A percentile compares a stretch with the other conserved stretches of the same genome.
These are phyloP conservation scores for Dissostichus mawsoni DNA, from an alignment of 2,113 vertebrate species.

Conservation along the genomic window DNA sequence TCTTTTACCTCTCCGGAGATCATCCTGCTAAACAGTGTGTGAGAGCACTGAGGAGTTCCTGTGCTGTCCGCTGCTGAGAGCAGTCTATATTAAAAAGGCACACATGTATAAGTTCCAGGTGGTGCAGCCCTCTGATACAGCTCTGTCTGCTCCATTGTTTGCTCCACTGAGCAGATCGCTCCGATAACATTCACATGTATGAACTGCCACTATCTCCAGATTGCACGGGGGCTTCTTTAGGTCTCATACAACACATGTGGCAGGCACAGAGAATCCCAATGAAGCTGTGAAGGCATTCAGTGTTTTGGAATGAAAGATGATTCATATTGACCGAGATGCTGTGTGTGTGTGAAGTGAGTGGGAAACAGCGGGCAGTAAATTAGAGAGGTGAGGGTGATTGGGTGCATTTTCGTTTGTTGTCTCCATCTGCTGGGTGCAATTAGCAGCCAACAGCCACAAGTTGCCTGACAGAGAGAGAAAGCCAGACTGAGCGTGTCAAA, in stretches of 20 bases:
- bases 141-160: constrained; percentile 52
- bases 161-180: constrained; percentile 51
- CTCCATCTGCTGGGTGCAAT: constrained; percentile 75
- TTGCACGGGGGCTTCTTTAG: constrained; percentile 36
- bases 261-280: constrained; percentile 49
- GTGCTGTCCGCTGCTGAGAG: constrained; percentile 15
- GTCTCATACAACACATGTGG: constrained; percentile 29
- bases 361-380: neutral
- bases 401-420: constrained; percentile 52
- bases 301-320: constrained; percentile 26
- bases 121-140: constrained; percentile 41
- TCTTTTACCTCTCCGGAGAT: neutral
- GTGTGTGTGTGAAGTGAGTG: neutral
- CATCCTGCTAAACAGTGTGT: constrained; percentile 19
- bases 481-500: neutral
- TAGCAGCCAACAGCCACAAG: constrained; percentile 57
- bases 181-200: constrained; percentile 63
- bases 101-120: constrained; percentile 36
- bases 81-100: constrained; percentile 15
- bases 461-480: neutral
- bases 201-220: constrained; percentile 48
- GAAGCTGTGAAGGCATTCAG: constrained; percentile 25
- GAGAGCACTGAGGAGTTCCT: constrained; percentile 22
- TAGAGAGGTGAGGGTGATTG: constrained; percentile 8
- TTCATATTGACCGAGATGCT: constrained; percentile 23